A percentile compares a stretch with the other conserved stretches of the same genome.
phyloP scores from a whole-genome alignment of 2,888 invertebrate species.

The Aspidiotus destructor region DNA sequence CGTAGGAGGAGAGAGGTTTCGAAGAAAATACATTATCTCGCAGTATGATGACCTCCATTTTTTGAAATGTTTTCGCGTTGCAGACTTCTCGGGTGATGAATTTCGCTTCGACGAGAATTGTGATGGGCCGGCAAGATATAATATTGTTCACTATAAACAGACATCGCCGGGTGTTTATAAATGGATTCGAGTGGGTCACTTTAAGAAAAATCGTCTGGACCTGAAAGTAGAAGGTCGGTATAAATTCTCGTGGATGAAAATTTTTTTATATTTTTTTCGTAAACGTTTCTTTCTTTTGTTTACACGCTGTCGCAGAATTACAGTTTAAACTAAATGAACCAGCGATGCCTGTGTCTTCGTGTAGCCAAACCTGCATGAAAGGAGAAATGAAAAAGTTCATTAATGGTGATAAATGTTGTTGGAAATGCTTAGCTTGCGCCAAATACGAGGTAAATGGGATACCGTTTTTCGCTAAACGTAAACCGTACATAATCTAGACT shows the following conservation, averaged over 20 bases:
- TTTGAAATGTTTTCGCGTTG: neutral
- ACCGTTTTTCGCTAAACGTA: neutral
- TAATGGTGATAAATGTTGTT: conserved; percentile 86
- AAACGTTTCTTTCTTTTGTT: too few relatives aligned
- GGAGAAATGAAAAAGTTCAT: conserved; percentile 88
- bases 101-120: conserved; percentile 84
- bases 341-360: conserved; percentile 76
- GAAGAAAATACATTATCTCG: neutral
- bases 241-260: conserved; percentile 66
- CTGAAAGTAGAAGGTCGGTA: conserved; percentile 50
- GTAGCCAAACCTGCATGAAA: conserved; percentile 75
- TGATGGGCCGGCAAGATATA: conserved; percentile 89
- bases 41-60: neutral
- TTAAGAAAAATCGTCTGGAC: too few relatives aligned
- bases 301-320: conserved; percentile 50
- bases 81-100: conserved; percentile 55
- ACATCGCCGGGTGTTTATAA: conserved; percentile 59
- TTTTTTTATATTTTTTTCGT: conserved; percentile 47
- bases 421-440: conserved; percentile 86
- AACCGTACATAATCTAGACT: too few relatives aligned
- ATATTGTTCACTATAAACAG: conserved; percentile 91
- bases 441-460: conserved; percentile 61
- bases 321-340: conserved; percentile 72
- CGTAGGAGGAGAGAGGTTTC: too few relatives aligned
- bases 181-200: conserved; percentile 70